These are phyloP conservation scores for Pocillopora damicornis DNA, from an alignment of 64 coral and sea anemone genomes.

Conservation along the genomic window DNA sequence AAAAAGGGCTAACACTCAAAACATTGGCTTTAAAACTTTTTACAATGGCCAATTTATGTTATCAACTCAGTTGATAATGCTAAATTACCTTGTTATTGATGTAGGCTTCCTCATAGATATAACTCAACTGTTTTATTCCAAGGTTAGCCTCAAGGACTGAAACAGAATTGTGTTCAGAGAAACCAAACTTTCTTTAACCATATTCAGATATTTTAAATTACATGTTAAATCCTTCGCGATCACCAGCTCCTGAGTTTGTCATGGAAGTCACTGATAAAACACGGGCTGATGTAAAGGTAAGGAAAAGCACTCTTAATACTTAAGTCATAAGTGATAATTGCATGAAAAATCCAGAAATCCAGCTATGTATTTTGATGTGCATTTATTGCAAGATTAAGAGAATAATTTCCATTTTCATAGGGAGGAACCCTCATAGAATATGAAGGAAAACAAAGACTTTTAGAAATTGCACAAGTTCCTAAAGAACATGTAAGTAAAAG, in stretches of 20 bases:
- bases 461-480: constrained; percentile 98
- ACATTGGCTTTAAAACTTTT: too few species aligned
- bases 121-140: too few species aligned
- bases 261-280: constrained; percentile 99
- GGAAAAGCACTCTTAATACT: neutral
- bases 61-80: too few species aligned
- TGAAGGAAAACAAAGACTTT: constrained; percentile 70
- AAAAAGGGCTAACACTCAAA: too few species aligned
- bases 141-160: too few species aligned
- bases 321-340: too few species aligned
- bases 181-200: neutral
- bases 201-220: constrained; percentile 81
- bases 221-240: constrained; percentile 62
- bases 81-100: too few species aligned
- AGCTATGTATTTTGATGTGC: too few species aligned
- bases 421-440: constrained; percentile 98
- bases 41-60: too few species aligned
- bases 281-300: constrained; percentile 98
- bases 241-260: constrained; percentile 70
- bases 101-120: too few species aligned
- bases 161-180: neutral
- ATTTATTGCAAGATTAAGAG: neutral
- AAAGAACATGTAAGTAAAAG: constrained; percentile 81
- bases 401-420: constrained; percentile 24
- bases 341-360: too few species aligned